Evolutionary conservation across 2,797 vertebrate genomes (phyloP).

Genomic region (Chloroceryle inda): DNA sequence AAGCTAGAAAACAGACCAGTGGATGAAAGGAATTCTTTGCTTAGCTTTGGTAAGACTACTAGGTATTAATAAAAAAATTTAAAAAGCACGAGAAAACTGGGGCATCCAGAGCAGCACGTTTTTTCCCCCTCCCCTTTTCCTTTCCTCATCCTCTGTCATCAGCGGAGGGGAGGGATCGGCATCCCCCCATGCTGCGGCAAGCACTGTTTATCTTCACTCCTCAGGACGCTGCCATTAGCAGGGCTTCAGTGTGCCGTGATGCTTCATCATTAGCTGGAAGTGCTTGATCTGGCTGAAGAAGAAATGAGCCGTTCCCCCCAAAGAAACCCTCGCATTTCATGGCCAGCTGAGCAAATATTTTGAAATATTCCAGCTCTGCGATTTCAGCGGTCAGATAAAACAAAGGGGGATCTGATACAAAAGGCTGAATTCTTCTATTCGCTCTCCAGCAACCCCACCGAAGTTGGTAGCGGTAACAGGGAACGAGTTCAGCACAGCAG

Average conservation of each 20-base stretch:
- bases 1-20: constrained; percentile 48
- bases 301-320: not conserved
- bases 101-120: not conserved
- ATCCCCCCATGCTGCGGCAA: constrained; percentile 36
- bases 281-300: constrained; percentile 56
- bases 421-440: constrained; percentile 14
- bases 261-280: constrained; percentile 51
- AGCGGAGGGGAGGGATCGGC: constrained; percentile 40
- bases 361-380: constrained; percentile 50
- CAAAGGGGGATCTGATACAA: constrained; percentile 48
- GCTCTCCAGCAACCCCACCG: not conserved
- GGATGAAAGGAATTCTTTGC: constrained; percentile 57
- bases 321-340: not conserved
- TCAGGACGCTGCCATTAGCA: constrained; percentile 60
- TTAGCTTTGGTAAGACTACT: constrained; percentile 31
- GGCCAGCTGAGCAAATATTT: constrained; percentile 68
- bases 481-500: not conserved
- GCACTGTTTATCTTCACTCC: constrained; percentile 55
- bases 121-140: not conserved
- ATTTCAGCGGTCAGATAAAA: constrained; percentile 35
- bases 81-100: not conserved
- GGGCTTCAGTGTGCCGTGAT: constrained; percentile 22
- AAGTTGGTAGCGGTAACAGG: not conserved
- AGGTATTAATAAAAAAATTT: constrained; percentile 37
- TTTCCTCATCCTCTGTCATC: constrained; percentile 33